A percentile compares a stretch with the other conserved stretches of the same genome.
phyloP scores from a whole-genome alignment of 2,797 vertebrate species.

The Chromis chromis region DNA sequence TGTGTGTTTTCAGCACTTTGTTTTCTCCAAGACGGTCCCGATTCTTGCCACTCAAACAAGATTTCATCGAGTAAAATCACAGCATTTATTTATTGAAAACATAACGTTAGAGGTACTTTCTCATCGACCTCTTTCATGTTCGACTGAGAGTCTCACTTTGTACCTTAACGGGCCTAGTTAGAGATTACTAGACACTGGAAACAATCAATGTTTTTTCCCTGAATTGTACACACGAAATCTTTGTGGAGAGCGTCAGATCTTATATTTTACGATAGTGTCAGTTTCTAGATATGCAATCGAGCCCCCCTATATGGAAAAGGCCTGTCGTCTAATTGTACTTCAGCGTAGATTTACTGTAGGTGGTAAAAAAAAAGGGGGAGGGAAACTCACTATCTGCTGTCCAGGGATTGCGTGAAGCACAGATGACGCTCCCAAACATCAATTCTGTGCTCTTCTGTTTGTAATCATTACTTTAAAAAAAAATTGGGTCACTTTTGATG shows the following conservation, averaged over 20 bases:
- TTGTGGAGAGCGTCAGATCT: constrained; percentile 18
- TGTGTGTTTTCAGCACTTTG: constrained; percentile 59
- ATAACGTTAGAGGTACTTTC: background rate
- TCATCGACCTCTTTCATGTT: background rate
- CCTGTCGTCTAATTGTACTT: constrained; percentile 21
- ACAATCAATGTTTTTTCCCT: constrained; percentile 46
- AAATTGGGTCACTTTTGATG: background rate
- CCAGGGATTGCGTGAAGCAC: constrained; percentile 39
- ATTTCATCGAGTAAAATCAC: background rate
- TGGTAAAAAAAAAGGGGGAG: background rate
- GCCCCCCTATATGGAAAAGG: background rate
- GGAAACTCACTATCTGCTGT: constrained; percentile 25
- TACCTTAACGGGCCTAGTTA: constrained; percentile 60
- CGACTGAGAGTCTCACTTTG: constrained; percentile 51
- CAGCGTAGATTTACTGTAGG: constrained; percentile 21
- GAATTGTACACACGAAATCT: constrained; percentile 43
- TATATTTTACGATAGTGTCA: background rate
- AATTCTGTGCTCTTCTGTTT: background rate
- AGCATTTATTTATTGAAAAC: constrained; percentile 22
- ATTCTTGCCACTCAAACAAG: background rate
- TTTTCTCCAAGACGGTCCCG: constrained; percentile 6
- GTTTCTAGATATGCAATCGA: constrained; percentile 69
- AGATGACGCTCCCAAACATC: constrained; percentile 18
- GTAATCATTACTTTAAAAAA: constrained; percentile 22
- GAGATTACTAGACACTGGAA: constrained; percentile 58